A percentile compares a stretch with the other conserved stretches of the same genome.
These are phyloP conservation scores for Castor canadensis DNA, from an alignment of 2,113 vertebrate genomes.

Conservation along the genomic window DNA sequence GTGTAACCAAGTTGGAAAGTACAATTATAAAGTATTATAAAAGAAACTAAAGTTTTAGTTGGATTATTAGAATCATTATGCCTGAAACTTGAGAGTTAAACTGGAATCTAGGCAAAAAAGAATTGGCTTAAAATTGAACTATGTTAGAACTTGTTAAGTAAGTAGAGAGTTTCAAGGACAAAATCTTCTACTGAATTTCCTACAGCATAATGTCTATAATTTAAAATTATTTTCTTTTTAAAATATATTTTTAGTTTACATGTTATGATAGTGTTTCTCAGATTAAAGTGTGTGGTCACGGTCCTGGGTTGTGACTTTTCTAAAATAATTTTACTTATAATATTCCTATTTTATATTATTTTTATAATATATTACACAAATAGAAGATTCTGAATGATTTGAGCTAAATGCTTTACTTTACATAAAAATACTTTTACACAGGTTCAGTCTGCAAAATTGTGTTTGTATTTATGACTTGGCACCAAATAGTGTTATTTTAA, in stretches of 20 bases:
- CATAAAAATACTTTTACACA: not conserved
- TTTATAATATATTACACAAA: too few relatives aligned
- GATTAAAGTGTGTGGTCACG: too few relatives aligned
- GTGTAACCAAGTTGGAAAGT: not conserved
- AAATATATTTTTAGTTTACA: not conserved
- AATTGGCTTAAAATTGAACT: not conserved
- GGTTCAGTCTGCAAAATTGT: not conserved
- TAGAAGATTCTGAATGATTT: too few relatives aligned
- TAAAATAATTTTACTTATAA: too few relatives aligned
- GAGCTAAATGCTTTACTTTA: too few relatives aligned
- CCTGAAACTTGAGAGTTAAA: not conserved
- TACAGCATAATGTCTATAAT: not conserved
- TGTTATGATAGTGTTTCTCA: not conserved
- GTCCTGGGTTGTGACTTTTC: too few relatives aligned
- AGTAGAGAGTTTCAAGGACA: not conserved
- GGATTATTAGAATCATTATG: not conserved
- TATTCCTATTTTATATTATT: too few relatives aligned
- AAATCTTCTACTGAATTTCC: not conserved
- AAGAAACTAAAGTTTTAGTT: not conserved
- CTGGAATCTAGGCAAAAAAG: not conserved
- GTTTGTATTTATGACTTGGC: not conserved
- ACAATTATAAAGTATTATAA: not conserved
- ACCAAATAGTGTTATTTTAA: not conserved
- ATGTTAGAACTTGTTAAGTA: not conserved
- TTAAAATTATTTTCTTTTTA: not conserved